Base-by-base conservation (phyloP, 2,113 vertebrate species). In the Salvator merianae region DNA sequence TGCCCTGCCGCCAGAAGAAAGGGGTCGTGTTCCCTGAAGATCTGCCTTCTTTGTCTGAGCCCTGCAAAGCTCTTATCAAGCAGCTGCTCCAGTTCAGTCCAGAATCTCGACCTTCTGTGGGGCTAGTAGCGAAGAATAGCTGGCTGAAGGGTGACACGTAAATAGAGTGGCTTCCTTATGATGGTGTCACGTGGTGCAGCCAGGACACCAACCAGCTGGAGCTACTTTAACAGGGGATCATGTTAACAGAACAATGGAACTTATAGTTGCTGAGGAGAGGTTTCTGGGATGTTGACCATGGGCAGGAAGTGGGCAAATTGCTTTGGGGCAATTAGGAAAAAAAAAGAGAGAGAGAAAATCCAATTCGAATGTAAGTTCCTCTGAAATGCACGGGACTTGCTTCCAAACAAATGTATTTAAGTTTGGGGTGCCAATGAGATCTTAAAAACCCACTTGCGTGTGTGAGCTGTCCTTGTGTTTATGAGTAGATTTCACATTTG, bases 41-140 rank as follows among this genome's bases (percentile, higher is more conserved):
- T 24, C 75, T 94, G 18, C 89, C 92, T 18, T 91, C 88, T 0
- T 87, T 96, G 78, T 91, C 93, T 0, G 95, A 94, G 50, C 93
- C 94, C 68, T 96, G 95, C 88, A 92, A 85, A 30, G 62, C 88
- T 36, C 93, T 97, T 38, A 94, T 97, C 2, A 12, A 87, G 6
- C 91, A 95, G 43, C 81, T 97, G 82, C 93, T 97, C 69, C 96
- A 93, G 83, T 96, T 93, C 90, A 90, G 40, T 85, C 95, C 95
- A 0, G 89, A 92, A 0, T 84, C 83, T 32, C 88, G 94, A 62
- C 96, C 95, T 0, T 75, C 91, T 0, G 92, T 90, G 0, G 93
- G 92, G 0, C 95, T 95, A 53, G 91, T 97, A 26, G 87, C 93
- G 74, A 95, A 96, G 89, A 95, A 96, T 77, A 81, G 77, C 68